Evolutionary conservation across 2,797 vertebrate genomes (phyloP).

Genomic region (Podargus strigoides): DNA sequence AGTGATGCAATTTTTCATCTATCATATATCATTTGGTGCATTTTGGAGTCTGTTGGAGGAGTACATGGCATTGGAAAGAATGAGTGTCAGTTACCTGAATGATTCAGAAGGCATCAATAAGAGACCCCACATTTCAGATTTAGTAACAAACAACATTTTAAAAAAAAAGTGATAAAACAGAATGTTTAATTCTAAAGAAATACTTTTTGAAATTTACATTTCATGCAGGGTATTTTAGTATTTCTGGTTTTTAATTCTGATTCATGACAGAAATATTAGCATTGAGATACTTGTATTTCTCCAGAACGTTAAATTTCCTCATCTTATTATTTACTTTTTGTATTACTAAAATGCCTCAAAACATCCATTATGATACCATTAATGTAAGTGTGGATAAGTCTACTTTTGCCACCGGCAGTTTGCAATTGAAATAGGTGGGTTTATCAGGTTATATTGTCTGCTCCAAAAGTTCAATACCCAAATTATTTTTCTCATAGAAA

Average conservation of each 20-base stretch:
- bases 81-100: not conserved
- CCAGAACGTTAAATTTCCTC: not conserved
- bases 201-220: not conserved
- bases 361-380: not conserved
- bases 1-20: not conserved
- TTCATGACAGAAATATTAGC: not conserved
- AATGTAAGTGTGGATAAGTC: not conserved
- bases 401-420: not conserved
- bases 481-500: not conserved
- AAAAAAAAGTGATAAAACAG: not conserved
- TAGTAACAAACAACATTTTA: not conserved
- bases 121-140: not conserved
- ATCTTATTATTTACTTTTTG: not conserved
- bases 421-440: not conserved
- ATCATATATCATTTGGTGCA: not conserved
- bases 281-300: not conserved
- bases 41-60: not conserved
- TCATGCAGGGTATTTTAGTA: accelerated
- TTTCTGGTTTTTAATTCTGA: not conserved
- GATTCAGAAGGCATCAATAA: not conserved
- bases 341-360: not conserved
- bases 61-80: not conserved
- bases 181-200: not conserved
- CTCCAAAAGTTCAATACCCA: not conserved
- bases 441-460: not conserved